Percentiles rank a stretch among this genome's conserved stretches.
phyloP scores from a whole-genome alignment of 2,888 invertebrate species.

The Brachyptera risi region DNA sequence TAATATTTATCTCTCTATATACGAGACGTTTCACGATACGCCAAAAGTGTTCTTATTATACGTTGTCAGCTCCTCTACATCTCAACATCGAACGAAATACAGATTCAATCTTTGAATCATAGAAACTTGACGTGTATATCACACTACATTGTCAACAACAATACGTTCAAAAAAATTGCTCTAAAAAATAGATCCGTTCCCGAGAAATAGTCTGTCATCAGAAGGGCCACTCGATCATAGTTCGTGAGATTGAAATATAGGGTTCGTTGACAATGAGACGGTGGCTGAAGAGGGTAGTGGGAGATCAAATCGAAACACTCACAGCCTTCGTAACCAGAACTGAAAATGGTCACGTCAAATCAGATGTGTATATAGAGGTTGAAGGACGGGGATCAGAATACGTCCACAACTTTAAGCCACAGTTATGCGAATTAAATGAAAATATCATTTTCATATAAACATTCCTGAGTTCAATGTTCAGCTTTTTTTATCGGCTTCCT shows the following conservation, averaged over 20 bases:
- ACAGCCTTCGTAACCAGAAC: background rate
- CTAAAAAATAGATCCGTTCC: background rate
- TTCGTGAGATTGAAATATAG: background rate
- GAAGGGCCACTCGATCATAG: conserved; percentile 13
- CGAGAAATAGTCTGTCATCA: conserved; percentile 13
- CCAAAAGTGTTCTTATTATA: too few species aligned
- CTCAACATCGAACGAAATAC: too few species aligned
- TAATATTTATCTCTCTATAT: too few species aligned
- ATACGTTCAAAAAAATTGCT: conserved; percentile 10
- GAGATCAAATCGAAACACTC: too few species aligned
- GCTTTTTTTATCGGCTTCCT: too few species aligned
- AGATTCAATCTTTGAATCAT: background rate
- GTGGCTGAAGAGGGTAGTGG: conserved; percentile 2
- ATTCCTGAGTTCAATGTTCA: too few species aligned
- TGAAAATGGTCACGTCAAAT: background rate
- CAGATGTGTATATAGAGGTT: background rate
- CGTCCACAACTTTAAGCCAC: background rate
- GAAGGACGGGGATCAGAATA: background rate
- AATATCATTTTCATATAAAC: too few species aligned
- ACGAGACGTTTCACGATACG: too few species aligned
- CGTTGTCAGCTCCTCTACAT: too few species aligned
- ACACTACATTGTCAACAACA: background rate
- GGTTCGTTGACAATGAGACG: background rate
- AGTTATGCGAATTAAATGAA: too few species aligned
- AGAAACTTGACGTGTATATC: background rate